A percentile compares a stretch with the other conserved stretches of the same genome.
Conservation (phyloP, 1,140 invertebrate species). For the Diprion similis region DNA sequence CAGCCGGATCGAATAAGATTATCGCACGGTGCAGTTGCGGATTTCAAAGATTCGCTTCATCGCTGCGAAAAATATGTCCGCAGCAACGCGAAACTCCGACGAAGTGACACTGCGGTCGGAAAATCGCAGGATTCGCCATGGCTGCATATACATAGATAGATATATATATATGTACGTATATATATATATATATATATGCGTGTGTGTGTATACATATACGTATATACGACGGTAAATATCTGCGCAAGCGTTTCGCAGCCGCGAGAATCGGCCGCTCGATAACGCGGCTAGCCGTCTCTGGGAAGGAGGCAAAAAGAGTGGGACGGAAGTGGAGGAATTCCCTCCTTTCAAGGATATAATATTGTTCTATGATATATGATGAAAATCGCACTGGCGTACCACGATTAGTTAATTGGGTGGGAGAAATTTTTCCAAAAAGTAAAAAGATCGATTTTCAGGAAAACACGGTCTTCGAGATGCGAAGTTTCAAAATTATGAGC, state of each 20-base stretch:
- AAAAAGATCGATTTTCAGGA: too few relatives aligned
- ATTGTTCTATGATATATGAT: not conserved
- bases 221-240: not conserved
- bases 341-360: not conserved
- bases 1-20: too few relatives aligned
- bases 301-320: not conserved
- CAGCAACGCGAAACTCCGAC: not conserved
- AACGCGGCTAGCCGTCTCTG: not conserved
- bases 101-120: not conserved
- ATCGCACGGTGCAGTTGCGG: too few relatives aligned
- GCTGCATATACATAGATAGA: not conserved
- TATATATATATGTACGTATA: too few relatives aligned
- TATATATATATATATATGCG: too few relatives aligned
- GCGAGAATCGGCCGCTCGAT: not conserved
- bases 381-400: too few relatives aligned
- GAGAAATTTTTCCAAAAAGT: not conserved
- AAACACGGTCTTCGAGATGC: too few relatives aligned
- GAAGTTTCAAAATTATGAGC: too few relatives aligned
- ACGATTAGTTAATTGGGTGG: too few relatives aligned
- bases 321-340: not conserved
- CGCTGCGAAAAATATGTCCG: too few relatives aligned
- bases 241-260: not conserved
- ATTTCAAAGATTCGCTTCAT: too few relatives aligned
- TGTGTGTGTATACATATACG: too few relatives aligned
- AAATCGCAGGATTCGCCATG: not conserved